These are phyloP conservation scores for Cheilosia vernalis DNA, from an alignment of 2,888 invertebrate species.

Conservation along the genomic window DNA sequence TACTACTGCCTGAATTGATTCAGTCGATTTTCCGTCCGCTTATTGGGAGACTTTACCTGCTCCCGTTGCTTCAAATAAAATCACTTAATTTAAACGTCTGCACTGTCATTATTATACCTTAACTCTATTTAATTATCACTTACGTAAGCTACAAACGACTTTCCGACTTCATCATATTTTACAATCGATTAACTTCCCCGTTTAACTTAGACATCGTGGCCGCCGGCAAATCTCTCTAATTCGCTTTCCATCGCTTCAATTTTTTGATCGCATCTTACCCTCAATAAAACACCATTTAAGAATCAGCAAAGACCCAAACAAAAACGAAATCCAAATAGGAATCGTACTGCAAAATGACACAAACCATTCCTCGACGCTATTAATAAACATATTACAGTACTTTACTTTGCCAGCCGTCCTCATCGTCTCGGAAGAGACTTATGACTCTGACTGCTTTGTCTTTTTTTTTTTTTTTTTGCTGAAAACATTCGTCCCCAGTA, in stretches of 20 bases:
- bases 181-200: constrained; percentile 31
- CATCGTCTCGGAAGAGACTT: constrained; percentile 20
- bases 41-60: too few relatives aligned
- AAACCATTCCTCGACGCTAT: constrained; percentile 65
- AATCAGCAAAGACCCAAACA: neutral
- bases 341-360: constrained; percentile 53
- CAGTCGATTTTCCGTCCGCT: too few relatives aligned
- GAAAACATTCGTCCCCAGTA: constrained; percentile 25
- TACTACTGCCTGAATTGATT: too few relatives aligned
- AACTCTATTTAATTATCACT: neutral
- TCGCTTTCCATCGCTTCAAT: constrained; percentile 33
- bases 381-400: constrained; percentile 72
- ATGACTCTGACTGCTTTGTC: constrained; percentile 16
- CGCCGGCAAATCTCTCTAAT: constrained; percentile 31
- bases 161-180: constrained; percentile 15
- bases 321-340: constrained; percentile 1
- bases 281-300: constrained; percentile 30
- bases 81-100: too few relatives aligned
- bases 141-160: neutral
- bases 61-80: too few relatives aligned
- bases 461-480: constrained; percentile 7
- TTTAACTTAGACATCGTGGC: constrained; percentile 17
- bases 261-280: constrained; percentile 17
- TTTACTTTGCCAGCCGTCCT: constrained; percentile 34
- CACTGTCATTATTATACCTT: too few relatives aligned